Evolutionary conservation across 2,797 vertebrate species (phyloP).

Genomic region (Urophycis tenuis): DNA sequence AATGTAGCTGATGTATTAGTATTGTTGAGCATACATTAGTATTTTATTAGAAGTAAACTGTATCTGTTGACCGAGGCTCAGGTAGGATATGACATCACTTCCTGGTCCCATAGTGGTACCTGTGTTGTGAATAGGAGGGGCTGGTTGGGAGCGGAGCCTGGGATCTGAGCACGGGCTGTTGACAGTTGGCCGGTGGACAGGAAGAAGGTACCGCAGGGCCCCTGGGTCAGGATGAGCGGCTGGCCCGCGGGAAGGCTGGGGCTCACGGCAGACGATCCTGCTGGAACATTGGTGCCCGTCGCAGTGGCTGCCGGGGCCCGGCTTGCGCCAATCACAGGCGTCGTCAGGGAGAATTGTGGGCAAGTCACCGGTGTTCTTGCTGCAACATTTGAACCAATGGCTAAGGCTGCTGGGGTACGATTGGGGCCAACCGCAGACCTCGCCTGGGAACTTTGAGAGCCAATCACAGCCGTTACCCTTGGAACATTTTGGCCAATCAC

Average conservation of each 20-base stretch:
- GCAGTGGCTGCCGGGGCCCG: not conserved
- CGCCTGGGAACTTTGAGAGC: not conserved
- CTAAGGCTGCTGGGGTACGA: not conserved
- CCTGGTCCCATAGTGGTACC: slow-evolving; percentile 38
- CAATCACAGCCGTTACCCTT: not conserved
- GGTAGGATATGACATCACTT: slow-evolving; percentile 47
- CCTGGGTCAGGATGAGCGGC: slow-evolving; percentile 55
- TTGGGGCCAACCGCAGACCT: not conserved
- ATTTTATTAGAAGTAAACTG: too few species aligned
- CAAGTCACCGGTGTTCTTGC: not conserved
- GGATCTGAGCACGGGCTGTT: not conserved
- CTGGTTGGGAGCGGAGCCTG: not conserved
- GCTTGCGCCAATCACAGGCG: not conserved
- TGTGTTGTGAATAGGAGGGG: slow-evolving; percentile 56
- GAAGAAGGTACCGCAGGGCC: slow-evolving; percentile 43
- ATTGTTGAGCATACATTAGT: not conserved
- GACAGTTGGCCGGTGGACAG: slow-evolving; percentile 34
- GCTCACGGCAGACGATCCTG: not conserved
- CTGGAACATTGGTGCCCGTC: not conserved
- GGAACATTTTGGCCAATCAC: slow-evolving; percentile 1
- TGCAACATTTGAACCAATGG: not conserved
- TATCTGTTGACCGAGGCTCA: slow-evolving; percentile 67
- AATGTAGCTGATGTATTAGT: not conserved
- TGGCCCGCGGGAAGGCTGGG: slow-evolving; percentile 25
- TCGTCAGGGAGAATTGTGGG: not conserved